Conservation (phyloP, 2,113 vertebrate genomes). For the Eubucco bourcierii region DNA sequence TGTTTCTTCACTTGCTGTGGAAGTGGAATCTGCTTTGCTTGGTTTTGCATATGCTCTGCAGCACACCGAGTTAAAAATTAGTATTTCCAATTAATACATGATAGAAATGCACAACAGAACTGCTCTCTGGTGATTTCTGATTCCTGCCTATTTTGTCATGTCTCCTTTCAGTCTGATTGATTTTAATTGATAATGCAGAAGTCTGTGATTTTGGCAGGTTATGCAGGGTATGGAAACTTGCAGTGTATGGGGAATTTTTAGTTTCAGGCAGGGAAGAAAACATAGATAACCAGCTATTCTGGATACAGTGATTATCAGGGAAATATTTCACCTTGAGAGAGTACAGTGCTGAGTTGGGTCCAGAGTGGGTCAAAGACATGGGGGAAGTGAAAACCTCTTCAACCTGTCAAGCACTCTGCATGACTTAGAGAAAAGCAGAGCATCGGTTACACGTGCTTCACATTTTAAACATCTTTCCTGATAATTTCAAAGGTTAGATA, state of each 20-base stretch:
- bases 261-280: neutral
- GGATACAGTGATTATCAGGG: neutral
- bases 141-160: neutral
- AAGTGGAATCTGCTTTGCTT: neutral
- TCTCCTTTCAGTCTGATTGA: slow-evolving; percentile 22
- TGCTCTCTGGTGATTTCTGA: neutral
- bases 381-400: neutral
- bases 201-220: slow-evolving; percentile 37
- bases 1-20: neutral
- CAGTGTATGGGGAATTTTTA: neutral
- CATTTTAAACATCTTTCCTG: neutral
- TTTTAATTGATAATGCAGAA: slow-evolving; percentile 44
- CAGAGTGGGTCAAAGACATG: neutral
- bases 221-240: neutral
- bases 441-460: neutral
- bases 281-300: slow-evolving; percentile 6
- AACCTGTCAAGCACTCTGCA: neutral
- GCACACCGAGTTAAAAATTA: neutral
- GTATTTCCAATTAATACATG: neutral
- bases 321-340: slow-evolving; percentile 47
- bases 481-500: neutral
- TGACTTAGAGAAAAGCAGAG: neutral
- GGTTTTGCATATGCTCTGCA: fast-evolving
- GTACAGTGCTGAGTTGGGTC: neutral
- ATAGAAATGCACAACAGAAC: neutral